Conservation (phyloP, 2,797 vertebrate genomes). For the Ctenosaura bakeri region DNA sequence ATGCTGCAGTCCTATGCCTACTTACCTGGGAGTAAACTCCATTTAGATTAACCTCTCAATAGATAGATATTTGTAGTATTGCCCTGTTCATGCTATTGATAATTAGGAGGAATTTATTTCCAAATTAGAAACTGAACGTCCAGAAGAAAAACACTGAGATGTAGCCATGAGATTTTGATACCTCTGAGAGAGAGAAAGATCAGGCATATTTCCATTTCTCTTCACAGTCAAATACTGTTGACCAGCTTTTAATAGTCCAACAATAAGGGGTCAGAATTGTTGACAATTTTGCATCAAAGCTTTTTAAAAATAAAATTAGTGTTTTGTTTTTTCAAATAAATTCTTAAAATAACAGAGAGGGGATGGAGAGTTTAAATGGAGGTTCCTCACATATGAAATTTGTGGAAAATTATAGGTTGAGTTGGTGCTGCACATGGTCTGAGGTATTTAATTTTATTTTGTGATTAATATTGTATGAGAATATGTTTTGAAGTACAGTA, state of each 20-base stretch:
- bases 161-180: background rate
- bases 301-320: background rate
- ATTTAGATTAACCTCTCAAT: background rate
- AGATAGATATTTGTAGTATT: background rate
- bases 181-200: background rate
- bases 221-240: background rate
- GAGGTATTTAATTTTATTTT: slow-evolving; percentile 7
- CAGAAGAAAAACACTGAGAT: background rate
- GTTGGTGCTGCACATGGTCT: background rate
- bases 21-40: background rate
- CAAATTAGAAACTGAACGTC: background rate
- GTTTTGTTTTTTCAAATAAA: background rate
- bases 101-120: background rate
- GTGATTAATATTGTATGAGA: background rate
- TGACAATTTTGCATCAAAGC: background rate
- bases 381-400: background rate
- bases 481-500: background rate
- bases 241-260: background rate
- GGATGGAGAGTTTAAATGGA: no score
- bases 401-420: background rate
- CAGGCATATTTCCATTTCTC: background rate
- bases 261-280: background rate
- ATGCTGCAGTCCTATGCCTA: background rate
- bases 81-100: no score
- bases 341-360: background rate